Conservation (phyloP, 2,797 vertebrate genomes). For the Botia almorhae region DNA sequence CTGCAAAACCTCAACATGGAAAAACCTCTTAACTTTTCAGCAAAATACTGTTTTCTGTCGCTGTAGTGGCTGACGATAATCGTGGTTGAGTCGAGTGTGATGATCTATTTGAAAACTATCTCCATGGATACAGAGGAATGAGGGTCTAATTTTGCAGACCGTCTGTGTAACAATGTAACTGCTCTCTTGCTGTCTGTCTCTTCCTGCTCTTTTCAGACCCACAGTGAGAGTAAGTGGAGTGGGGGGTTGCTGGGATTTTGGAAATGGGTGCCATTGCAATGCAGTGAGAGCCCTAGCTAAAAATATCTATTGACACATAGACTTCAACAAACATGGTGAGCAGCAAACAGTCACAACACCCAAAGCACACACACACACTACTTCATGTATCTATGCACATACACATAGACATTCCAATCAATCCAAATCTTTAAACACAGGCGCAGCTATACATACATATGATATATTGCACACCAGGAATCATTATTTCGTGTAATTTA, state of each 20-base stretch:
- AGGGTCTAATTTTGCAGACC: conserved; percentile 54
- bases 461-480: not conserved
- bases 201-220: conserved; percentile 49
- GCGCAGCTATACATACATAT: not conserved
- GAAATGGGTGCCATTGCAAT: conserved; percentile 80
- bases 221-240: conserved; percentile 58
- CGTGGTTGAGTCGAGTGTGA: conserved; percentile 22
- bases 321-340: conserved; percentile 72
- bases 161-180: conserved; percentile 40
- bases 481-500: not conserved
- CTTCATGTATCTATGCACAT: not conserved
- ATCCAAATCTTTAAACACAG: not conserved
- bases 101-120: conserved; percentile 50
- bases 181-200: conserved; percentile 24
- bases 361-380: conserved; percentile 43
- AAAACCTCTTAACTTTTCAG: not conserved
- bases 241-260: conserved; percentile 54
- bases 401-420: not conserved
- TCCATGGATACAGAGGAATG: conserved; percentile 63
- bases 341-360: conserved; percentile 68
- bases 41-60: conserved; percentile 51
- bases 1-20: no score
- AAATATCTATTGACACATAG: conserved; percentile 83
- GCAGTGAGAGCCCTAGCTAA: conserved; percentile 80
- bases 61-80: conserved; percentile 6